phyloP scores from a whole-genome alignment of 2,113 vertebrate genomes.

The Thalassoma bifasciatum region DNA sequence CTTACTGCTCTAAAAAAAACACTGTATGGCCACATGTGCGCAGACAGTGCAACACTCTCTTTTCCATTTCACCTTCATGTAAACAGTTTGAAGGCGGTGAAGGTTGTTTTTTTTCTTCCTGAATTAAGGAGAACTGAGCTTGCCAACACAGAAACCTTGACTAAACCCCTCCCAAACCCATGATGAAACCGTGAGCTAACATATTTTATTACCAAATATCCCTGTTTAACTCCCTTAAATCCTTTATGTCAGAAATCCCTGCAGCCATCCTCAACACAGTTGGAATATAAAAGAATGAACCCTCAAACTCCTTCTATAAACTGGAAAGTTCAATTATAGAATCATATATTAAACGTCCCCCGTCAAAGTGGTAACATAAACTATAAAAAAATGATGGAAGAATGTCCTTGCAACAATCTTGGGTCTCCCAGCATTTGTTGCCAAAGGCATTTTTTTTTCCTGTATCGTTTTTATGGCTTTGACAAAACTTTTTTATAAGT shows the following conservation, averaged over 20 bases:
- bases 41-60: too few species aligned
- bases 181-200: too few species aligned
- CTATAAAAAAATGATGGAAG: background rate
- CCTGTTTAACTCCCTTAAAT: too few species aligned
- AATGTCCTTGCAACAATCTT: background rate
- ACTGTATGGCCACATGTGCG: too few species aligned
- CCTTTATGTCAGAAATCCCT: background rate
- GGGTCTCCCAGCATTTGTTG: background rate
- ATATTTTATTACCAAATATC: too few species aligned
- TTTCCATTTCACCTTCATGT: too few species aligned
- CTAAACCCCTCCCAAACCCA: too few species aligned
- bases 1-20: too few species aligned
- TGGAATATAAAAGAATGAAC: background rate
- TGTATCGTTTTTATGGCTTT: conserved; percentile 30
- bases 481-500: conserved; percentile 27
- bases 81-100: too few species aligned
- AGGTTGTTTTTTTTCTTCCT: too few species aligned
- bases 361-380: background rate
- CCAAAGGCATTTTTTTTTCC: background rate
- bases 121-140: too few species aligned
- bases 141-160: too few species aligned
- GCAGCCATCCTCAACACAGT: background rate
- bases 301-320: background rate
- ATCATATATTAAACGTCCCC: background rate
- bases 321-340: background rate